These are phyloP conservation scores for Cairina moschata DNA, from an alignment of 2,113 vertebrate species.

Conservation along the genomic window DNA sequence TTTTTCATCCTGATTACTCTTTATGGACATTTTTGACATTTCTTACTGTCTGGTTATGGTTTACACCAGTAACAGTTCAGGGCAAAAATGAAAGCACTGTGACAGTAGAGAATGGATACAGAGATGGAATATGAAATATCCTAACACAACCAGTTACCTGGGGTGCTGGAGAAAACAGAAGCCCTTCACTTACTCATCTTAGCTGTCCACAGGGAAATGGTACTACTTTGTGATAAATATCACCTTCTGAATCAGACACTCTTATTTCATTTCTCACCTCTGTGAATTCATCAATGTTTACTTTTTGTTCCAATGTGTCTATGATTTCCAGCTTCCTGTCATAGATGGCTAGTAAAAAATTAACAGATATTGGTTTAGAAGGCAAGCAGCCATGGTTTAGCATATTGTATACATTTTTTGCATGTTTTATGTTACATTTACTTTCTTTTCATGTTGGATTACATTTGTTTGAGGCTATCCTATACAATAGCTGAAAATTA, in stretches of 20 bases:
- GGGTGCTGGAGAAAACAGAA: not conserved
- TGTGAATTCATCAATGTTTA: slow-evolving; percentile 62
- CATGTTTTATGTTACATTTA: not conserved
- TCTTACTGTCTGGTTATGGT: not conserved
- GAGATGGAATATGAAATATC: not conserved
- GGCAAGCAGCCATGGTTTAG: not conserved
- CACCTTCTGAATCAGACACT: not conserved
- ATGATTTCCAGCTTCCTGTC: slow-evolving; percentile 45
- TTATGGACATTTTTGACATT: not conserved
- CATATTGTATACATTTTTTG: not conserved
- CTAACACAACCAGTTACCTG: not conserved
- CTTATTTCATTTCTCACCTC: slow-evolving; percentile 71
- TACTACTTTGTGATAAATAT: not conserved
- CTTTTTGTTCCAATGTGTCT: slow-evolving; percentile 41
- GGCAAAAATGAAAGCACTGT: not conserved
- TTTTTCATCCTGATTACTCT: not conserved
- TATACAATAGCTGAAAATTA: not conserved
- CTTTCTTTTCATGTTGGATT: not conserved
- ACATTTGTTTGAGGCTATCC: not conserved
- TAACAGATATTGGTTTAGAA: slow-evolving; percentile 40
- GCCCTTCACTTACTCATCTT: not conserved
- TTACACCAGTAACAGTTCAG: not conserved
- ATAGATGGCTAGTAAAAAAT: slow-evolving; percentile 34
- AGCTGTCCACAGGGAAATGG: not conserved
- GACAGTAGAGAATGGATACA: not conserved